Base-by-base conservation (phyloP, 2,888 invertebrate genomes). In the Agonopterix alstromeriana region DNA sequence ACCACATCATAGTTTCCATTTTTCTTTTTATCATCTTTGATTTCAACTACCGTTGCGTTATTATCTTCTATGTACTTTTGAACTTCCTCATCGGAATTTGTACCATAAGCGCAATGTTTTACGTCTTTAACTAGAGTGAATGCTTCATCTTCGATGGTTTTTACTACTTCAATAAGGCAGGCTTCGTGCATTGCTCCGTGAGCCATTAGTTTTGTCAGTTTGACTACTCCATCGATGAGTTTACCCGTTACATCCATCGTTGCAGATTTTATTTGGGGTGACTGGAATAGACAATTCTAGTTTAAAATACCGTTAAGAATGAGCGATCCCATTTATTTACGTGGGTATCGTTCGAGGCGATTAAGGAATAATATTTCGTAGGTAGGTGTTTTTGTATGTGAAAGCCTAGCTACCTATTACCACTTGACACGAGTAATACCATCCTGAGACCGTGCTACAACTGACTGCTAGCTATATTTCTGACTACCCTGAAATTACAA, bases 141-240 rank as follows among this genome's bases (percentile, higher is more conserved):
- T 0, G 84, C 85, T 58, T 86, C 82, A 3, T 86, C 82, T 71
- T 87, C 83, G 1, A 82, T 73, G 1, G 74, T 70, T 54, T 69
- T 80, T 12, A 86, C 71, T 0, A 87, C 87, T 72, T 88, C 87
- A 8, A 88, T 85, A 1, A 88, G 82, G 43, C 87, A 88, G 0
- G 87, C 87, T 61, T 88, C 87, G n/a, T 87, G 87, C 87, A 87
- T 87, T 0, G 87, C 87, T 2, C 87, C 86, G 35, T 87, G 87
- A 0, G 87, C 86, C 81, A 88, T 82, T 5, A 82, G 59, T 45
- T 86, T 87, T 0, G 86, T 85, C 2, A 88, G 59, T 1, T 74
- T 75, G 1, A 84, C 78, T 0, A 85, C 73, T 2, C 87, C 87
- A 10, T 80, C 75, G 9, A 85, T 73, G 1, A 88, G 61, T 43